phyloP scores from a whole-genome alignment of 2,113 vertebrate genomes.

The Speoplatyrhinus poulsoni region DNA sequence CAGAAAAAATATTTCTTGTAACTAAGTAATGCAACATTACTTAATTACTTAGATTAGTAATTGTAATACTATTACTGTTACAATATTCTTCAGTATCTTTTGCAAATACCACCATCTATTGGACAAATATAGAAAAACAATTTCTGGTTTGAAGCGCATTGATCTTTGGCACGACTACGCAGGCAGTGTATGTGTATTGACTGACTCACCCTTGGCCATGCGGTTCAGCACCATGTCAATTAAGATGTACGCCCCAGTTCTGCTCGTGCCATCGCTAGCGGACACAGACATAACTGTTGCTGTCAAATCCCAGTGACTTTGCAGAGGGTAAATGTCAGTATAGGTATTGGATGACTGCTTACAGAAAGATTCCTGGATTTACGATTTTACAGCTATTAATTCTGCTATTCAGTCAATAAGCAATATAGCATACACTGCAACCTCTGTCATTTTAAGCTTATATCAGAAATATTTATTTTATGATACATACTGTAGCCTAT shows the following conservation, averaged over 20 bases:
- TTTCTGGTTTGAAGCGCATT: not conserved
- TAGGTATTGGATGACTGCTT: too few species aligned
- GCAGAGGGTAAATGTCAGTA: too few species aligned
- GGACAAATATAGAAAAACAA: not conserved
- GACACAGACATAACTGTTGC: conserved; percentile 20
- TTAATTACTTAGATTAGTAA: too few species aligned
- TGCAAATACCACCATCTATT: conserved; percentile 21
- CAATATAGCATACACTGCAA: too few species aligned
- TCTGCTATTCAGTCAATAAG: too few species aligned
- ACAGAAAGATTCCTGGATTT: too few species aligned
- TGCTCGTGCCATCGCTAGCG: conserved; percentile 87
- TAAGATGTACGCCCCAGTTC: conserved; percentile 93
- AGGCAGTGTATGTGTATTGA: not conserved
- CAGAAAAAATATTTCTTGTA: too few species aligned
- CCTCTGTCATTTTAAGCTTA: too few species aligned
- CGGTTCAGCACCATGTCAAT: conserved; percentile 98
- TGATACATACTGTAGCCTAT: not conserved
- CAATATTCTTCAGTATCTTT: not conserved
- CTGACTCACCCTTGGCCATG: conserved; percentile 92
- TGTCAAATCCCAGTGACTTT: not conserved
- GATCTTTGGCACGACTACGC: not conserved
- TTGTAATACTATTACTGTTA: too few species aligned
- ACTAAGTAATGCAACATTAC: not conserved
- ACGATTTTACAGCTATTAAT: too few species aligned
- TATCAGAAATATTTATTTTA: too few species aligned